Evolutionary conservation across 2,797 vertebrate species (phyloP).

Genomic region (Enteromius fasciolatus): DNA sequence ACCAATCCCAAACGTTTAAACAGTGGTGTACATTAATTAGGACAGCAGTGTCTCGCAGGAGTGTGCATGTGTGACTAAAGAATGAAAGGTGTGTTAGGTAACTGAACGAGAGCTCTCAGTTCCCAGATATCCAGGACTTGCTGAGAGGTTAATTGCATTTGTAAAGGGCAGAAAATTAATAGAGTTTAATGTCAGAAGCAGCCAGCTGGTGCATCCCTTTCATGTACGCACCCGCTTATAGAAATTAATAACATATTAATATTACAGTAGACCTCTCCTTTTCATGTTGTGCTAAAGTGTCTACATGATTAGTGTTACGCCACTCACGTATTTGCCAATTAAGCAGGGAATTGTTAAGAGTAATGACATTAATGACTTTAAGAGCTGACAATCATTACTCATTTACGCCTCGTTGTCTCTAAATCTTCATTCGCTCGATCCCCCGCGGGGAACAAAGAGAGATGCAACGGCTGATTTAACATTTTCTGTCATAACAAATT

Average conservation of each 20-base stretch:
- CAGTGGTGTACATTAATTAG: neutral
- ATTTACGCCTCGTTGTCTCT: conserved; percentile 55
- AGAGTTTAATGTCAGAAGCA: conserved; percentile 76
- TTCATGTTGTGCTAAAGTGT: conserved; percentile 55
- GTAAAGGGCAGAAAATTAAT: conserved; percentile 83
- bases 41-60: conserved; percentile 28
- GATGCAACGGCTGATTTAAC: conserved; percentile 47
- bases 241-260: conserved; percentile 64
- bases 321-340: conserved; percentile 59
- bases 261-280: conserved; percentile 53
- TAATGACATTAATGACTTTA: conserved; percentile 62
- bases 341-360: conserved; percentile 60
- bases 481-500: conserved; percentile 49
- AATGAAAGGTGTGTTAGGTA: conserved; percentile 65
- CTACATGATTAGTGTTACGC: conserved; percentile 53
- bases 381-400: conserved; percentile 61
- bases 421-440: conserved; percentile 39
- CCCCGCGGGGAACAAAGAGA: conserved; percentile 45
- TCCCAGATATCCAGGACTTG: conserved; percentile 53
- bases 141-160: conserved; percentile 76
- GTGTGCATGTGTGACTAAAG: conserved; percentile 30
- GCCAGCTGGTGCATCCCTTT: conserved; percentile 71
- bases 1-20: neutral
- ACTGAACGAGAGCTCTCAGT: conserved; percentile 40
- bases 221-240: conserved; percentile 58